Base-by-base conservation (phyloP, 2,797 vertebrate species). In the Danio jaintianensis region DNA sequence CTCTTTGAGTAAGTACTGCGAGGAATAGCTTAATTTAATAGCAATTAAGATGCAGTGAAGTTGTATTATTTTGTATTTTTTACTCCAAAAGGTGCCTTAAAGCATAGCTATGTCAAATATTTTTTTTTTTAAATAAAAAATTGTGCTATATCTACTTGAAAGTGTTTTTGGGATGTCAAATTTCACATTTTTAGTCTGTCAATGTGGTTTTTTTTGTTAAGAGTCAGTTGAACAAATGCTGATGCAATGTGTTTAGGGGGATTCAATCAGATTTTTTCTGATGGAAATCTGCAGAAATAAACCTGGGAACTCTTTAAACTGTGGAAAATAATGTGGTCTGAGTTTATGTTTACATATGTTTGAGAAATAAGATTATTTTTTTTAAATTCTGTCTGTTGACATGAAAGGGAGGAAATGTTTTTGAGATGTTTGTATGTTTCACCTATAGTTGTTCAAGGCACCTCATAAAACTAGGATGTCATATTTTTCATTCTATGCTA, bases 281-380 rank as follows among this genome's bases (percentile, higher is more conserved):
- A 45, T 6, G 53, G 69, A 18, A 7, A 68, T 9, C 48, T 38
- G 4, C 12, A 59, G 43, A 48, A 78, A 50, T 22, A 15, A 29
- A 58, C 6, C 15, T 67, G 52, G 20, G 50, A 47, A 12, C 38
- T 45, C 47, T 64, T 13, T 53, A 42, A 64, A 63, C 11, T 22
- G 13, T n/a, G 8, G 18, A 77, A 67, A n/a, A 58, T 56, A 38
- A 38, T 9, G 0, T 67, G 62, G 52, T 52, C 45, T 62, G 29
- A 63, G 29, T 67, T 77, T 47, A 66, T 76, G 63, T 77, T 77
- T 77, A 77, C 40, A 67, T 56, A n/a, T 42, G 8, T 15, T 66
- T 66, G 13, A 12, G 38, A 43, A n/a, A 29, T n/a, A 29, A 0
- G 5, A 15, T 36, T 11, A 4, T 13, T 11, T 48, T 10, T 0